phyloP scores from a whole-genome alignment of 2,888 invertebrate genomes.

The Leptopilina drosophilae region DNA sequence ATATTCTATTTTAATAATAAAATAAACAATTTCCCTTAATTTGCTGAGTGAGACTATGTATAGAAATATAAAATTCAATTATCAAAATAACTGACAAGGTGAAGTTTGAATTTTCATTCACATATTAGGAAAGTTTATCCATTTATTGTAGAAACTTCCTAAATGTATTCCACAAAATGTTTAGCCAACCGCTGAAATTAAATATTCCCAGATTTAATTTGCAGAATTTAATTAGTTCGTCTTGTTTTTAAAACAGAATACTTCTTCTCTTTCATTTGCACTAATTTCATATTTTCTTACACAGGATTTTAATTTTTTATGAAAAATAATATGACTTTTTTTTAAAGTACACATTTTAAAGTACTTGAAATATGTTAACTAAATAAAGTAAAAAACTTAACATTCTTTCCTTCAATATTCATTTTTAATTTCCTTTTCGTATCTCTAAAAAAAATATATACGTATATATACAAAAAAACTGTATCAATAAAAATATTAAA shows the following conservation, averaged over 20 bases:
- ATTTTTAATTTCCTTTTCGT: too few species aligned
- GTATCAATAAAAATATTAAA: not conserved
- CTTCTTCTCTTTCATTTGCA: not conserved
- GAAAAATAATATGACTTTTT: too few species aligned
- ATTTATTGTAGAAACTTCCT: not conserved
- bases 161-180: conserved; percentile 23
- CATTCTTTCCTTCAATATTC: too few species aligned
- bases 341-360: too few species aligned
- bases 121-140: conserved; percentile 21
- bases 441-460: not conserved
- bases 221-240: conserved; percentile 21
- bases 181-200: not conserved
- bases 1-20: too few species aligned
- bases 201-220: conserved; percentile 27
- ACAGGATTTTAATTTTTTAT: too few species aligned
- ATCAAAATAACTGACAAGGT: not conserved
- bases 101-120: conserved; percentile 4
- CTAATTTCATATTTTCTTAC: not conserved
- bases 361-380: too few species aligned
- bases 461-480: not conserved
- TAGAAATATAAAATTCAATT: not conserved
- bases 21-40: too few species aligned
- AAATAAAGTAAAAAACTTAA: too few species aligned
- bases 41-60: not conserved
- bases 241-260: not conserved